Evolutionary conservation across 2,797 vertebrate genomes (phyloP).

Genomic region (Notolepis coatsorum): DNA sequence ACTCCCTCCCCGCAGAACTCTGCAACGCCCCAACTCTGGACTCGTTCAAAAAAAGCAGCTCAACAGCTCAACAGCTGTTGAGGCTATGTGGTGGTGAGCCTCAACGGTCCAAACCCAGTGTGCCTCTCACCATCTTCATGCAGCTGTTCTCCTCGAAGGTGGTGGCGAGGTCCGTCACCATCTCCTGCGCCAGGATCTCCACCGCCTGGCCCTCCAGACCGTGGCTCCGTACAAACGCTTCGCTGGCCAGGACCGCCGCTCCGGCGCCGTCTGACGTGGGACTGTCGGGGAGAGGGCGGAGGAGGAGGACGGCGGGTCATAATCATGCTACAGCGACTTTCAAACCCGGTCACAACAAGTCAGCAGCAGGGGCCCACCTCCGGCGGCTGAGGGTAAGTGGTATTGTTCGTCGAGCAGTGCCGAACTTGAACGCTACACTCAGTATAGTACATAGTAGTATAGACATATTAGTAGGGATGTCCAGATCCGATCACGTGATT

Average conservation of each 20-base stretch:
- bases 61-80: too few species aligned
- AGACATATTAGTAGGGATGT: too few species aligned
- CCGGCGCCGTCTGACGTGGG: slow-evolving; percentile 95
- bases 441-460: too few species aligned
- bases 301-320: not conserved
- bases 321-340: not conserved
- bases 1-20: too few species aligned
- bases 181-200: slow-evolving; percentile 95
- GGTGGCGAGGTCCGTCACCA: slow-evolving; percentile 89
- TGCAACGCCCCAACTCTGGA: too few species aligned
- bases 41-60: too few species aligned
- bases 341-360: not conserved
- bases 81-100: too few species aligned
- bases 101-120: not conserved
- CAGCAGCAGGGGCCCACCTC: not conserved
- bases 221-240: slow-evolving; percentile 86
- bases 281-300: slow-evolving; percentile 68
- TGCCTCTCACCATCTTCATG: slow-evolving; percentile 89
- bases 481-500: too few species aligned
- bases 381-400: too few species aligned
- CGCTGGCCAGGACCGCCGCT: slow-evolving; percentile 90
- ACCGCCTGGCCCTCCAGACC: slow-evolving; percentile 88
- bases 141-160: slow-evolving; percentile 91
- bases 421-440: too few species aligned
- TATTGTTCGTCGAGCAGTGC: too few species aligned